Evolutionary conservation across 2,113 vertebrate species (phyloP).

Genomic region (Ciconia stormi): DNA sequence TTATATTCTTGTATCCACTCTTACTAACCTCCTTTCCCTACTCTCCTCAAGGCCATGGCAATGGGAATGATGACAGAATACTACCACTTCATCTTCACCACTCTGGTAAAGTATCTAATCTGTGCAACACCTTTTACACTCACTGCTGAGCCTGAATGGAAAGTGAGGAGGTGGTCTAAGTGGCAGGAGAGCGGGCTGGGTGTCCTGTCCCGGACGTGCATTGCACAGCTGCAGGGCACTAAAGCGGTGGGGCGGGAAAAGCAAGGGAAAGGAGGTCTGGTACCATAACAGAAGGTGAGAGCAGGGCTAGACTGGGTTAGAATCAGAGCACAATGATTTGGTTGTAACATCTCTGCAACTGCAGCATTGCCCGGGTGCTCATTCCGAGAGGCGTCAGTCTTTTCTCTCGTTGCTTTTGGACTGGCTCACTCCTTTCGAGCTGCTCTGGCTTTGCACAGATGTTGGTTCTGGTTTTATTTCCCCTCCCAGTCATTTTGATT

Average conservation of each 20-base stretch:
- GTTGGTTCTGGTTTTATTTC: neutral
- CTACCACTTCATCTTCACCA: constrained; percentile 99
- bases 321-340: neutral
- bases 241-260: neutral
- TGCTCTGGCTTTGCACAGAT: neutral
- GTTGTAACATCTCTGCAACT: neutral
- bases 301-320: neutral
- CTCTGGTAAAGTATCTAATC: constrained; percentile 89
- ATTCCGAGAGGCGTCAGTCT: accelerated
- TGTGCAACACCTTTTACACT: neutral
- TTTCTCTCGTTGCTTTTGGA: neutral
- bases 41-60: constrained; percentile 88
- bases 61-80: constrained; percentile 99
- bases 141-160: accelerated
- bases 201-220: neutral
- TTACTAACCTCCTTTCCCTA: neutral
- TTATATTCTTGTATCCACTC: accelerated
- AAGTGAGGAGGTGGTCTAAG: neutral
- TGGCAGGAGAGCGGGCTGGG: accelerated
- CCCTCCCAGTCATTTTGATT: neutral
- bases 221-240: neutral
- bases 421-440: neutral
- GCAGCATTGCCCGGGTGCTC: neutral
- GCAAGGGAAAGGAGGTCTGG: neutral
- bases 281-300: neutral